Evolutionary conservation across 2,113 vertebrate genomes (phyloP).

Genomic region (Catharus minimus): DNA sequence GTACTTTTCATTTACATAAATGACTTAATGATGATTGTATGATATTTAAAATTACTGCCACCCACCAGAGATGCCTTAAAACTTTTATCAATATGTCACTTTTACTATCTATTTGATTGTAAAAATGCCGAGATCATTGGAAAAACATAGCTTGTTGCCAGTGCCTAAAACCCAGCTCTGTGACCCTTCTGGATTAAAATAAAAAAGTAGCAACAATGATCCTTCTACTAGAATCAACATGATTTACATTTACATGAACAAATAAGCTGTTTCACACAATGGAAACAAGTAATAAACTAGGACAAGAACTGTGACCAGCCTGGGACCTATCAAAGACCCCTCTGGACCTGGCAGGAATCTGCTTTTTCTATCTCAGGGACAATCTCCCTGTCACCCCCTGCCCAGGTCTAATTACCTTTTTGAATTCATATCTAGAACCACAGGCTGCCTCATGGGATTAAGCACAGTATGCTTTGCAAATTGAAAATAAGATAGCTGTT

Average conservation of each 20-base stretch:
- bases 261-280: constrained; percentile 73
- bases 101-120: constrained; percentile 28
- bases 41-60: constrained; percentile 56
- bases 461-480: constrained; percentile 84
- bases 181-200: constrained; percentile 37
- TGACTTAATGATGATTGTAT: constrained; percentile 54
- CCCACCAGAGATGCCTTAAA: constrained; percentile 44
- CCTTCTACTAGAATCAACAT: constrained; percentile 64
- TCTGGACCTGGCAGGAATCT: constrained; percentile 71
- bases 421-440: constrained; percentile 85
- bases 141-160: background rate
- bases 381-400: constrained; percentile 31
- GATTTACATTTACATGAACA: constrained; percentile 82
- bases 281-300: constrained; percentile 57
- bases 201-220: background rate
- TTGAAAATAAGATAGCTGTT: constrained; percentile 90
- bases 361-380: constrained; percentile 68
- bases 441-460: constrained; percentile 81
- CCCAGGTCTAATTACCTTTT: constrained; percentile 85
- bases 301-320: constrained; percentile 56
- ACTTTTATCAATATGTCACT: constrained; percentile 34
- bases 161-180: background rate
- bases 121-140: background rate
- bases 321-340: constrained; percentile 72
- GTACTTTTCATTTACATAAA: constrained; percentile 56